phyloP scores from a whole-genome alignment of 2,113 vertebrate species.

The Ammodytes marinus region DNA sequence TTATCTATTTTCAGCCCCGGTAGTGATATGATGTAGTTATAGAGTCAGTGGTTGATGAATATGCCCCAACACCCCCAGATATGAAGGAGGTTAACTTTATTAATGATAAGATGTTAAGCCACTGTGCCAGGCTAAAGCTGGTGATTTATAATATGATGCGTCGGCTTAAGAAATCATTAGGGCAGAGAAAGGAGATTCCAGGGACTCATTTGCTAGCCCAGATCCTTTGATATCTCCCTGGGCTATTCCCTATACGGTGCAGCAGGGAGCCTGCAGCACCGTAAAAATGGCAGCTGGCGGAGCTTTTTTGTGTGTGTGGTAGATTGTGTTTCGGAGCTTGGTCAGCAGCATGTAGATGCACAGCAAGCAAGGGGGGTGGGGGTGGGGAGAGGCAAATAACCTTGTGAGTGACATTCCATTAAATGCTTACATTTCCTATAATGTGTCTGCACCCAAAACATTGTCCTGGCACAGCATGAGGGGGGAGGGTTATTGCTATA shows the following conservation, averaged over 20 bases:
- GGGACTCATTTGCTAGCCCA: slow-evolving; percentile 76
- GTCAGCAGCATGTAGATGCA: slow-evolving; percentile 84
- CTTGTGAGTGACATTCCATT: slow-evolving; percentile 86
- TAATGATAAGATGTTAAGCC: slow-evolving; percentile 67
- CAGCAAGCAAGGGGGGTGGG: slow-evolving; percentile 73
- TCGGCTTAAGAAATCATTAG: slow-evolving; percentile 66
- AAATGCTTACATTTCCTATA: slow-evolving; percentile 82
- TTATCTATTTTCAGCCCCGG: slow-evolving; percentile 46
- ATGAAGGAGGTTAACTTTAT: slow-evolving; percentile 67
- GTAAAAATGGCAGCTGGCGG: slow-evolving; percentile 73
- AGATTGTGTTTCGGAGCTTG: slow-evolving; percentile 84
- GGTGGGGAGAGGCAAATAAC: slow-evolving; percentile 76
- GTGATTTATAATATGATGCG: slow-evolving; percentile 62
- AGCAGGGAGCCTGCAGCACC: slow-evolving; percentile 33
- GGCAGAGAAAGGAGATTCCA: slow-evolving; percentile 68
- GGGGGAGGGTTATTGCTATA: slow-evolving; percentile 62
- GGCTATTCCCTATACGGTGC: slow-evolving; percentile 49
- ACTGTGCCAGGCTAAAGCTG: slow-evolving; percentile 42
- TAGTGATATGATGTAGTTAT: slow-evolving; percentile 45
- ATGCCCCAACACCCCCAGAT: slow-evolving; percentile 49
- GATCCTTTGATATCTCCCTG: slow-evolving; percentile 76
- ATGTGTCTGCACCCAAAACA: slow-evolving; percentile 71
- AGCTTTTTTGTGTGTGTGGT: slow-evolving; percentile 61
- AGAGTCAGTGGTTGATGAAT: slow-evolving; percentile 60
- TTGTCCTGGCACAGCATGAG: slow-evolving; percentile 52